Evolutionary conservation across 2,113 vertebrate genomes (phyloP), one percentile per base, ranked within the genome.

Genomic region (Corynorhinus townsendii): DNA sequence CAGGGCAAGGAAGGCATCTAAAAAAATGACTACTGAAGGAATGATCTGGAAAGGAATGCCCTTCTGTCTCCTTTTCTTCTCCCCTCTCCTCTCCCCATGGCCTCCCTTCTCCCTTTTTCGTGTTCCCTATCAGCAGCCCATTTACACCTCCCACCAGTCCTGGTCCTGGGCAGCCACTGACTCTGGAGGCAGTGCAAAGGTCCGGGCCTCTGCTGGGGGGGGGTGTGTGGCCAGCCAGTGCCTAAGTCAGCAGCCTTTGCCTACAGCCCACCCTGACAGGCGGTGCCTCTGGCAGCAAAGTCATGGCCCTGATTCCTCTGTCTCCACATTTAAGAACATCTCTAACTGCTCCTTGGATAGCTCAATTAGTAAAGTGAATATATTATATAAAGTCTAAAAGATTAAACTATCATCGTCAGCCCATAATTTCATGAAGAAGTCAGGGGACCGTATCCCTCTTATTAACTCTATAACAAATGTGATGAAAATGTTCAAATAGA

Each of bases 341-440:
- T 98, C 98, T 98, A 98, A 98, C 98, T 98, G 98, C 98, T 99
- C 98, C 98, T 98, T 98, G 98, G 99, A 99, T 98, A 98, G 99
- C 99, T 98, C 99, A 99, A 99, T 99, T 99, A 99, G 99, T 99
- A 98, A 99, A 98, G 98, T 99, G 99, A 99, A 99, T 99, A 99
- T 99, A 99, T 99, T 99, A 99, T 98, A 99, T 98, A 98, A 98
- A 98, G 99, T 99, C 99, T 99, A 99, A 99, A 99, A 99, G 99
- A 99, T 99, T 99, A 99, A 99, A 99, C 99, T 99, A 99, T 99
- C 99, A 99, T 99, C 99, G 99, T 99, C 99, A 99, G 99, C 99
- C 99, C 99, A 99, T 99, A 99, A 99, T 99, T 99, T 99, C 99
- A 99, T 99, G 99, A 99, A 99, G 99, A 99, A 99, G 99, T 99